Percentiles rank a stretch among this genome's conserved stretches.
Evolutionary conservation across 2,113 vertebrate species (phyloP).

Genomic region (Dasyornis broadbenti): DNA sequence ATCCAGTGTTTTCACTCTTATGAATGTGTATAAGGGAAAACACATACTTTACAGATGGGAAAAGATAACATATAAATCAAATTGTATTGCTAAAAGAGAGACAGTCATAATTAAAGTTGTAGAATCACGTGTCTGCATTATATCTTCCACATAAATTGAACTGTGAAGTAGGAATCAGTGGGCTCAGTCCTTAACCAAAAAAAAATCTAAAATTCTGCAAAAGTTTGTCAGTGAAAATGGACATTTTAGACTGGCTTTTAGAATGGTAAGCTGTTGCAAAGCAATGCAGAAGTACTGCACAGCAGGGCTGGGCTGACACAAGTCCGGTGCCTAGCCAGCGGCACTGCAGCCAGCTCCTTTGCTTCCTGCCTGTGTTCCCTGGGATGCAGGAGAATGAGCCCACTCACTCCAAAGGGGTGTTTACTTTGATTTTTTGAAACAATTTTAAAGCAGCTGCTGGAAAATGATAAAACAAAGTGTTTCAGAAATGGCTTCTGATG

Average conservation of each 20-base stretch:
- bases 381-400: background rate
- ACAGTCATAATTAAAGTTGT: background rate
- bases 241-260: background rate
- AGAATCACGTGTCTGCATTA: background rate
- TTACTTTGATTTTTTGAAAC: background rate
- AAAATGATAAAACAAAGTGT: background rate
- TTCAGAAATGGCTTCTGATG: background rate
- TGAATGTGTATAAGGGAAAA: background rate
- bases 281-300: background rate
- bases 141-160: background rate
- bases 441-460: background rate
- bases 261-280: background rate
- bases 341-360: background rate
- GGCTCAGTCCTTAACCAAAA: background rate
- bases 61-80: constrained; percentile 20
- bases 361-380: background rate
- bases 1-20: background rate
- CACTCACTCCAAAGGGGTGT: background rate
- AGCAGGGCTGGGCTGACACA: fast-evolving
- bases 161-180: background rate
- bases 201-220: background rate
- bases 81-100: background rate
- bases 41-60: background rate
- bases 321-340: background rate
- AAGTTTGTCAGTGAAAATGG: background rate